Conservation (phyloP, 2,888 invertebrate species). For the Liodrosophila aerea region DNA sequence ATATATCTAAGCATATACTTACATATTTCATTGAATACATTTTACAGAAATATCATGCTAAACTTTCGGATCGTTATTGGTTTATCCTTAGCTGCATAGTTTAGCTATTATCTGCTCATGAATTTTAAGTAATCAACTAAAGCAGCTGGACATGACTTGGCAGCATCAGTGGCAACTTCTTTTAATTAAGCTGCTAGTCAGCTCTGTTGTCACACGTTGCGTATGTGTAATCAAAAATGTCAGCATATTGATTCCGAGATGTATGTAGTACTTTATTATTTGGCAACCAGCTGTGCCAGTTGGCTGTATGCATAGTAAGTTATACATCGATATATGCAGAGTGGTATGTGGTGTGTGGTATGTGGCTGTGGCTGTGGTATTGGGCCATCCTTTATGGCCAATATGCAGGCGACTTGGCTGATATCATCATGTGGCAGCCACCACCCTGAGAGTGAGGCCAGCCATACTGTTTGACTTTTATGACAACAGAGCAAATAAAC, state of each 20-base stretch:
- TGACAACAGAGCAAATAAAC: conserved; percentile 52
- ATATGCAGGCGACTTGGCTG: conserved; percentile 48
- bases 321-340: conserved; percentile 36
- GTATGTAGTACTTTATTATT: conserved; percentile 37
- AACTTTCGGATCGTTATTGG: too few relatives aligned
- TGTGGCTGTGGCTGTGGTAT: conserved; percentile 1
- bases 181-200: conserved; percentile 48
- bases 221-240: conserved; percentile 60
- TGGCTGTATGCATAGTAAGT: conserved; percentile 1
- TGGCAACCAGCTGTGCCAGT: conserved; percentile 36
- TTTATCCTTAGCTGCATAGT: too few relatives aligned
- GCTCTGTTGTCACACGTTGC: conserved; percentile 30
- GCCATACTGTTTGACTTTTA: conserved; percentile 52
- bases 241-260: conserved; percentile 39
- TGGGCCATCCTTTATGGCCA: conserved; percentile 38
- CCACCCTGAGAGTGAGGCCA: conserved; percentile 16
- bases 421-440: conserved; percentile 43
- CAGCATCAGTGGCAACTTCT: conserved; percentile 10
- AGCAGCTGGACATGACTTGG: conserved; percentile 12
- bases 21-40: too few relatives aligned
- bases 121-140: too few relatives aligned
- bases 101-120: too few relatives aligned
- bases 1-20: too few relatives aligned
- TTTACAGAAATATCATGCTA: too few relatives aligned
- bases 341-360: background rate